Conservation (phyloP, 2,888 invertebrate genomes). For the Harmothoe impar region DNA sequence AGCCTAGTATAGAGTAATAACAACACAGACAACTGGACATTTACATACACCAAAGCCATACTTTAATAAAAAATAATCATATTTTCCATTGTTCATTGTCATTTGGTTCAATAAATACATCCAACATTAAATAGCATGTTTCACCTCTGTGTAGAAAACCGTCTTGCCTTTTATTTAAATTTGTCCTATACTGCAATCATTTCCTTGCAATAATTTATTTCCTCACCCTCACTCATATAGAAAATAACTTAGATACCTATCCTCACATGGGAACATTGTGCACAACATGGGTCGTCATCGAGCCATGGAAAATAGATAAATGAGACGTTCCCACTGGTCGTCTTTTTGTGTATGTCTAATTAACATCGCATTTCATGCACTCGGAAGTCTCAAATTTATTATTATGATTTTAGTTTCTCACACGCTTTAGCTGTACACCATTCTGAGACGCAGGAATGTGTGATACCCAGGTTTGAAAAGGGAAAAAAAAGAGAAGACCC, state of each 20-base stretch:
- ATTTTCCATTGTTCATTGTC: conserved; percentile 52
- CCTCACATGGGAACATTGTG: background rate
- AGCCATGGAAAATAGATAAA: conserved; percentile 7
- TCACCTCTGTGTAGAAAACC: conserved; percentile 5
- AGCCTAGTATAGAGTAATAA: too few relatives aligned
- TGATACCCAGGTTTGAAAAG: conserved; percentile 15
- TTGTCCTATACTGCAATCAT: conserved; percentile 55
- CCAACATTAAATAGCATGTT: conserved; percentile 61
- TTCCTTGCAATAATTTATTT: conserved; percentile 31
- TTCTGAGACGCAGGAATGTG: conserved; percentile 43
- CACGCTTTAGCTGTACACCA: conserved; percentile 8
- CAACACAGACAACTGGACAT: conserved; percentile 14
- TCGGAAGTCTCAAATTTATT: background rate
- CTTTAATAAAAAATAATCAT: conserved; percentile 63
- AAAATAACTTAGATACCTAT: conserved; percentile 41
- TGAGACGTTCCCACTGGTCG: background rate
- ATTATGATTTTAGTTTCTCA: background rate
- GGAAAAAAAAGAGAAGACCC: background rate
- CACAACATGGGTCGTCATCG: conserved; percentile 8
- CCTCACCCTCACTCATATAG: conserved; percentile 28
- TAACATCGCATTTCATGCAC: background rate
- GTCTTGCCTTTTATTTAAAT: background rate
- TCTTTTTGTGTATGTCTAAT: too few relatives aligned
- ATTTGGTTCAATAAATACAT: conserved; percentile 64
- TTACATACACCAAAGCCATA: conserved; percentile 63